Evolutionary conservation across 1,140 invertebrate species (phyloP).

Genomic region (Cyclargus thomasi): DNA sequence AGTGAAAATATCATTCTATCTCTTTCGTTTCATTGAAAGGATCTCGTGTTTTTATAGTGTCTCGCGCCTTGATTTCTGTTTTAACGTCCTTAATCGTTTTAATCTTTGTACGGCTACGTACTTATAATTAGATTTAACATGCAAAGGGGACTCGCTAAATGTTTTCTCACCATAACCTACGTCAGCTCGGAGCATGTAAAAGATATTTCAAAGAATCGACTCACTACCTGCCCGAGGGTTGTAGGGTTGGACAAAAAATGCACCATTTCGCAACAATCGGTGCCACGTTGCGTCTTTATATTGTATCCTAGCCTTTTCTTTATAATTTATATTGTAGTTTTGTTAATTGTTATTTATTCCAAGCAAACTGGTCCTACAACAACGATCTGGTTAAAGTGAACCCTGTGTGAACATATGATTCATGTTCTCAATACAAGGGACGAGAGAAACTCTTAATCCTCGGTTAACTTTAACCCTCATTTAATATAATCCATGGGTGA

Average conservation of each 20-base stretch:
- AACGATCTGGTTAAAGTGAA: no score
- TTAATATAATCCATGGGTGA: no score
- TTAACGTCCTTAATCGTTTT: neutral
- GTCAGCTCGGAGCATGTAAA: neutral
- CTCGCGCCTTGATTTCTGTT: neutral
- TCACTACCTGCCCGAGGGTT: neutral
- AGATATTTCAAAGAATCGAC: neutral
- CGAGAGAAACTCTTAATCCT: no score
- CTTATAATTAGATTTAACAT: neutral
- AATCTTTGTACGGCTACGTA: neutral
- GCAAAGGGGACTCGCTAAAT: neutral
- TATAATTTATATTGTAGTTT: neutral
- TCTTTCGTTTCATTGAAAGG: slow-evolving; percentile 41
- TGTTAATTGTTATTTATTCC: no score
- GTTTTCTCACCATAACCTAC: slow-evolving; percentile 1
- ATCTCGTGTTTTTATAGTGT: neutral
- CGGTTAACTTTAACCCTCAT: no score
- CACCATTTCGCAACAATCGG: neutral
- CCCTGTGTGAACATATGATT: no score
- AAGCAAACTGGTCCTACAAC: no score
- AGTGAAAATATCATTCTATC: slow-evolving; percentile 43
- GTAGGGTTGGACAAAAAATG: neutral
- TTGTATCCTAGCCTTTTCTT: neutral
- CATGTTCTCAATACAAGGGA: no score
- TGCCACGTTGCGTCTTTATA: neutral